phyloP scores from a whole-genome alignment of 2,113 vertebrate species.

The Aphyosemion australe region DNA sequence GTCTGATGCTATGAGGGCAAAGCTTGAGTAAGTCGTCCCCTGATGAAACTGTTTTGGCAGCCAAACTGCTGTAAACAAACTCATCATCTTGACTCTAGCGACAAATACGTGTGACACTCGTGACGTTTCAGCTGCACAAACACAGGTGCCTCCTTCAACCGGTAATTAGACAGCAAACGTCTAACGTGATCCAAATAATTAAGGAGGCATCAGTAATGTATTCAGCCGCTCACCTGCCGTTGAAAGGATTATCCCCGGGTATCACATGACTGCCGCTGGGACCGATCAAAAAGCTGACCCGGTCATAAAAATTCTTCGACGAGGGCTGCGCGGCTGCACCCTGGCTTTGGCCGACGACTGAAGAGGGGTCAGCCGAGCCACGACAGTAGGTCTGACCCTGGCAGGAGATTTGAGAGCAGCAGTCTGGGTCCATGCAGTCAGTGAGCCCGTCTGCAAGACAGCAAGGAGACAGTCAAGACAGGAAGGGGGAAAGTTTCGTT shows the following conservation, averaged over 20 bases:
- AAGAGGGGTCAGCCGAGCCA: conserved; percentile 90
- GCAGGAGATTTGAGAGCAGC: conserved; percentile 93
- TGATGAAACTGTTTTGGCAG: conserved; percentile 2
- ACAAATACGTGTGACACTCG: conserved; percentile 41
- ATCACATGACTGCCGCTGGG: conserved; percentile 91
- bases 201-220: conserved; percentile 40
- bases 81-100: conserved; percentile 46
- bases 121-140: conserved; percentile 52
- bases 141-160: conserved; percentile 41
- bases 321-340: conserved; percentile 70
- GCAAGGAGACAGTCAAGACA: conserved; percentile 52
- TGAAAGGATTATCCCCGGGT: conserved; percentile 92
- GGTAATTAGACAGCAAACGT: conserved; percentile 59
- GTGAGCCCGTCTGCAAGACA: conserved; percentile 88
- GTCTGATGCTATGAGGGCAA: neutral
- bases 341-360: conserved; percentile 85
- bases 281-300: conserved; percentile 90
- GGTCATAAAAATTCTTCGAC: conserved; percentile 89
- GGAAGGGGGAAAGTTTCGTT: conserved; percentile 1
- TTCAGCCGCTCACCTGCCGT: conserved; percentile 86
- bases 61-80: conserved; percentile 45
- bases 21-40: conserved; percentile 28
- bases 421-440: conserved; percentile 98
- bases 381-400: conserved; percentile 92
- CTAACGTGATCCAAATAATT: conserved; percentile 45